Conservation (phyloP, 2,797 vertebrate species). For the Apodemus agrarius region DNA sequence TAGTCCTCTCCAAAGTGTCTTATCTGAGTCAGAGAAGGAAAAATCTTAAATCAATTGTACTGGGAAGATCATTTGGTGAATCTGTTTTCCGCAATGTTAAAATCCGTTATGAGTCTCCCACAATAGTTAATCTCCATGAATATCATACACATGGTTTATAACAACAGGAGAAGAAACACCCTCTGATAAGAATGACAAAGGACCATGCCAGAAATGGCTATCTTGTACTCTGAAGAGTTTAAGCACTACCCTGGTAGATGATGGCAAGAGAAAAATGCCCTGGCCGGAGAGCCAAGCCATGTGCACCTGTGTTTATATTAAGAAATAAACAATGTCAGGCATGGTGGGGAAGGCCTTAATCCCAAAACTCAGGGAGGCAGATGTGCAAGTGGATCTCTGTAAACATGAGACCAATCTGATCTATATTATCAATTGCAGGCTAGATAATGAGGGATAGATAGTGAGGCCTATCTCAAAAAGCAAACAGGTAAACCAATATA, state of each 20-base stretch:
- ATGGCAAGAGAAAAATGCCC: background rate
- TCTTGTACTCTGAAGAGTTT: background rate
- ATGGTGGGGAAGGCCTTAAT: background rate
- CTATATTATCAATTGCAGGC: background rate
- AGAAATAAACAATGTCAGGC: background rate
- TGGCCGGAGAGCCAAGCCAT: background rate
- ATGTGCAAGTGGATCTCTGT: background rate
- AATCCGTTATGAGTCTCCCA: constrained; percentile 25
- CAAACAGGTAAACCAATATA: background rate
- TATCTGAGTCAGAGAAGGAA: constrained; percentile 1
- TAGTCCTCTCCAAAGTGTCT: background rate
- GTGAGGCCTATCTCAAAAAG: background rate
- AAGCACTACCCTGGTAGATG: background rate
- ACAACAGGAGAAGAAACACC: constrained; percentile 41
- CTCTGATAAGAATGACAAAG: constrained; percentile 7
- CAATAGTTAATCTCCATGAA: constrained; percentile 28
- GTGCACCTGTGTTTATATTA: background rate
- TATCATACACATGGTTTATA: background rate
- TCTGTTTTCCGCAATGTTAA: constrained; percentile 46
- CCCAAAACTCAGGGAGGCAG: background rate
- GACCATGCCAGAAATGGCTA: background rate
- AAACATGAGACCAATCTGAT: background rate
- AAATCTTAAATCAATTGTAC: constrained; percentile 27
- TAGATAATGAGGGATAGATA: background rate
- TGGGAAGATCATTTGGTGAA: constrained; percentile 23